Evolutionary conservation across 2,113 vertebrate genomes (phyloP), one percentile per base, ranked within the genome.

Genomic region (Tenebrosternarchus preto): DNA sequence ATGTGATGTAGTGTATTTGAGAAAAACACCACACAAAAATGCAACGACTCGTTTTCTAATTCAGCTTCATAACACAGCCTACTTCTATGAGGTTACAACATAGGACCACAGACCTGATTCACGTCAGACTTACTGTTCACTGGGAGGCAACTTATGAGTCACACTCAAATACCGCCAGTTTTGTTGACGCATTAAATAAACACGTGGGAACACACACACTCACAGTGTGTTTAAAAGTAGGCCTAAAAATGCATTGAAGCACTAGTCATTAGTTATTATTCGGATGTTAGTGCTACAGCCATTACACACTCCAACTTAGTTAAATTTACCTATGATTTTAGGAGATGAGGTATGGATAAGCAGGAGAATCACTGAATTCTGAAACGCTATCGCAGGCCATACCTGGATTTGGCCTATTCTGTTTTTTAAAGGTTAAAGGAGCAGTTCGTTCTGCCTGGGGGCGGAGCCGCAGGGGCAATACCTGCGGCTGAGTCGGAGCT

Each of bases 401-500:
- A 46, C n/a, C 5, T 61, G 56, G 7, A 76, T 61, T 22, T 11
- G 22, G 15, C 46, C 39, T n/a, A 22, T 50, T 29, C 17, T 67
- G 25, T 66, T 8, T 33, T 16, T 11, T 66, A 33, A 7, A 22
- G 61, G 20, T 16, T 69, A 56, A 56, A 68, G 29, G 27, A 56
- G 12, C 25, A n/a, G 36, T 29, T 5, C 66, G 0, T 63, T 61
- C 60, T 25, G 6, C 25, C 22, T 24, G 24, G 64, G 25, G 59
- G 76, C 29, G 17, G 8, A 59, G 50, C 50, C 31, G 53, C 55
- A 31, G 56, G 76, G 55, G 76, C 73, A 71, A 66, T 76, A 82
- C 73, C 39, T 63, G 39, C 43, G 87, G 85, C 82, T 73, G 25
- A 80, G 43, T 78, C 77, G 67, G 74, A 66, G 43, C 80, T 43